Evolutionary conservation across 2,797 vertebrate genomes (phyloP).

Genomic region (Smutsia temminckii): DNA sequence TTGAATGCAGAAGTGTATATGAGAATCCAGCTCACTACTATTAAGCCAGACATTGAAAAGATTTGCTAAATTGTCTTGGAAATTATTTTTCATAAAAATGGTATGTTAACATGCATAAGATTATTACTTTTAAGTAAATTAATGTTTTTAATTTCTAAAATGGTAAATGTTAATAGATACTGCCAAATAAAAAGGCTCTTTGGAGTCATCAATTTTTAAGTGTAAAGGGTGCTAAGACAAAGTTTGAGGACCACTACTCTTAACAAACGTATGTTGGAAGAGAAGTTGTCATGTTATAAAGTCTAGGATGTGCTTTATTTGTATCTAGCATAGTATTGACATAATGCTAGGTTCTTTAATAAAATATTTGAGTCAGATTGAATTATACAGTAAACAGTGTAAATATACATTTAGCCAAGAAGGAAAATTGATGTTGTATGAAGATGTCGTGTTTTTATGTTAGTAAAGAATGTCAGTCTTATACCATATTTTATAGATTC

Average conservation of each 20-base stretch:
- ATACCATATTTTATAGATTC: constrained; percentile 45
- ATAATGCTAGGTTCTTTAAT: constrained; percentile 49
- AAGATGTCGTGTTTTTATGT: constrained; percentile 41
- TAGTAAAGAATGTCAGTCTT: constrained; percentile 60
- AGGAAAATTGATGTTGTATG: constrained; percentile 47
- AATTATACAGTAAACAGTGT: constrained; percentile 15
- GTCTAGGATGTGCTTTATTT: constrained; percentile 12
- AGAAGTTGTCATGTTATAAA: not conserved
- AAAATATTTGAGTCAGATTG: constrained; percentile 6
- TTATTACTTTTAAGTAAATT: not conserved
- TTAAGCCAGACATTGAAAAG: not conserved
- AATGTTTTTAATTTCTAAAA: not conserved
- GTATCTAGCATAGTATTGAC: constrained; percentile 24
- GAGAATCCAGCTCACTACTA: not conserved
- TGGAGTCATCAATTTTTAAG: not conserved
- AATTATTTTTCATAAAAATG: not conserved
- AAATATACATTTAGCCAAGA: constrained; percentile 43
- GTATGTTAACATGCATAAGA: not conserved
- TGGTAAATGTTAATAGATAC: not conserved
- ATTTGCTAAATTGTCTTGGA: not conserved
- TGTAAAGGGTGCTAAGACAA: not conserved
- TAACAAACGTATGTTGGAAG: not conserved
- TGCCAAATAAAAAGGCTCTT: not conserved
- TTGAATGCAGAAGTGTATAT: not conserved
- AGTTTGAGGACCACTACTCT: not conserved